Evolutionary conservation across 2,888 invertebrate genomes (phyloP).

Genomic region (Asteroscopus sphinx): DNA sequence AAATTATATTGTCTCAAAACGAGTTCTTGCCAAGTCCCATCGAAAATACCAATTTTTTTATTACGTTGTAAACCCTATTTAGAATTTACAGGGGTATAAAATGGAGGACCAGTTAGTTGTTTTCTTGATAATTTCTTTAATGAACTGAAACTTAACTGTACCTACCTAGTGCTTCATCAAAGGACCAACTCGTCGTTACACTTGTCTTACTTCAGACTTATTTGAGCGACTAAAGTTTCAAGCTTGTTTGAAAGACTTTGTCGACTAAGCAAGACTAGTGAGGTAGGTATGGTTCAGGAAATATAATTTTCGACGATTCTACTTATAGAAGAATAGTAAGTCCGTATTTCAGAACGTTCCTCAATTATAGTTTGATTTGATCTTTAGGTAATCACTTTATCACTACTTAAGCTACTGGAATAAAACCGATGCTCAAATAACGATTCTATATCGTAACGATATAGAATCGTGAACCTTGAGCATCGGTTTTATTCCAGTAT

Average conservation of each 20-base stretch:
- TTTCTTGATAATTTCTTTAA: slow-evolving; percentile 6
- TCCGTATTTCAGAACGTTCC: too few relatives aligned
- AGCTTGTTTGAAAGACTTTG: not conserved
- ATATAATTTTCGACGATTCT: too few relatives aligned
- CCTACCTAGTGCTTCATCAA: not conserved
- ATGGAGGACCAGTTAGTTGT: not conserved
- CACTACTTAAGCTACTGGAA: too few relatives aligned
- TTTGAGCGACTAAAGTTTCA: not conserved
- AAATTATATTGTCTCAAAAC: slow-evolving; percentile 28
- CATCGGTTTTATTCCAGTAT: too few relatives aligned
- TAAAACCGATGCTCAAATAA: too few relatives aligned
- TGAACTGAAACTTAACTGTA: not conserved
- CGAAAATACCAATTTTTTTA: slow-evolving; percentile 5
- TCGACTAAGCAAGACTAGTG: not conserved
- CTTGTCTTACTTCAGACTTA: not conserved
- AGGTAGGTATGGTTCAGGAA: too few relatives aligned
- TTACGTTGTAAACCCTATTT: slow-evolving; percentile 20
- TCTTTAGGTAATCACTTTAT: too few relatives aligned
- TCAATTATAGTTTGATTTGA: too few relatives aligned
- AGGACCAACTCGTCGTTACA: not conserved
- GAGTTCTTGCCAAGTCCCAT: slow-evolving; percentile 19
- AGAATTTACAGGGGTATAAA: slow-evolving; percentile 3
- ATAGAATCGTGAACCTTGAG: too few relatives aligned
- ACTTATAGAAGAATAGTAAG: too few relatives aligned
- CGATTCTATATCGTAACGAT: too few relatives aligned